Evolutionary conservation across 2,113 vertebrate genomes (phyloP).

Genomic region (Numenius arquata): DNA sequence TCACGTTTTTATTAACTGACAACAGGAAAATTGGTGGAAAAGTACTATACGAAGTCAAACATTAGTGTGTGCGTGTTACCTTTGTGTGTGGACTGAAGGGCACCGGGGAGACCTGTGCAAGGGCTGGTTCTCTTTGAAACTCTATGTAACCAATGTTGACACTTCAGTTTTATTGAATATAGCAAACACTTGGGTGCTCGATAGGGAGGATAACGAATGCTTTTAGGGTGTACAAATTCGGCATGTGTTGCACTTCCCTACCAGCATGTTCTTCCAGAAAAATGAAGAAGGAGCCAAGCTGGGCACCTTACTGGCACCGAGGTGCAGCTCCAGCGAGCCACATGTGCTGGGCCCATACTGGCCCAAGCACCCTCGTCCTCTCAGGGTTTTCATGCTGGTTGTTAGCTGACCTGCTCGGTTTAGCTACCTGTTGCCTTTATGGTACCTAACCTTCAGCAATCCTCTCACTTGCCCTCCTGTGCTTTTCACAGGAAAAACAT

Average conservation of each 20-base stretch:
- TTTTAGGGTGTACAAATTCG: neutral
- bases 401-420: neutral
- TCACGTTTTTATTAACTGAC: constrained; percentile 11
- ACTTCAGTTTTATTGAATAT: neutral
- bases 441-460: neutral
- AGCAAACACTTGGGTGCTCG: neutral
- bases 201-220: neutral
- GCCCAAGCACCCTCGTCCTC: neutral
- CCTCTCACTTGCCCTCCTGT: neutral
- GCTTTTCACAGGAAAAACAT: neutral
- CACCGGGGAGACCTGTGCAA: neutral
- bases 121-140: neutral
- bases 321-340: neutral
- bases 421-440: neutral
- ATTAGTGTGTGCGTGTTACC: neutral
- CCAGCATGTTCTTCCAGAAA: neutral
- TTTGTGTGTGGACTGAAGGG: neutral
- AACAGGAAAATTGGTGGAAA: neutral
- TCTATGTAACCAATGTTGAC: neutral
- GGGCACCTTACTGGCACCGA: fast-evolving
- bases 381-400: neutral
- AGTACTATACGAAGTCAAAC: constrained; percentile 9
- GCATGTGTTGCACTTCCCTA: neutral
- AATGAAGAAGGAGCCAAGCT: neutral
- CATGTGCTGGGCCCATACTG: neutral